Evolutionary conservation across 2,888 invertebrate genomes (phyloP), one percentile per base, ranked within the genome.

Genomic region (Sinotaia quadrata): DNA sequence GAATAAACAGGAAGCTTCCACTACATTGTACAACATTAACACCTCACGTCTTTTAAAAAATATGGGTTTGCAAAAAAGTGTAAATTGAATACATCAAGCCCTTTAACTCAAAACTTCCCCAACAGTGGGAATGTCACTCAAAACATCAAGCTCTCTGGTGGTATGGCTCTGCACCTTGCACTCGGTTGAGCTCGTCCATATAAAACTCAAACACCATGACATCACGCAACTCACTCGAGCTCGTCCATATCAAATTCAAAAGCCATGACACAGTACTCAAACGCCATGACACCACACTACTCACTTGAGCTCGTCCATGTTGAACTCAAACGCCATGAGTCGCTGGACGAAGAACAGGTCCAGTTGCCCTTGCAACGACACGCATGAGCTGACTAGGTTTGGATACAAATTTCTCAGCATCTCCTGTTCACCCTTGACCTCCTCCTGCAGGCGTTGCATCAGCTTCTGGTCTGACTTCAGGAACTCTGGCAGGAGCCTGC

Each of bases 271-370:
- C 24, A 41, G 31, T 31, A 56, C 29, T n/a, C n/a, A n/a, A n/a
- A n/a, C n/a, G n/a, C n/a, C 29, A 52, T 52, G 24, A 52, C 12
- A 18, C 18, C 8, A 49, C 49, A 29, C 1, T 5, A 31, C 72
- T 41, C 49, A 82, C 8, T 47, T 61, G 7, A 85, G 29, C 37
- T 83, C 81, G 12, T 75, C 67, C 4, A 81, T 62, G 4, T 71
- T 68, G 68, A 77, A 81, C 60, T 84, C 84, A 59, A 81, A 81
- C 24, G 68, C 71, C 78, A 84, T 80, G 12, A 85, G 70, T 12
- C 78, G 70, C 60, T 78, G 77, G 1, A 81, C 80, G 56, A 71
- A 85, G 71, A 84, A 82, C 51, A 82, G 61, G 67, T 84, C 84
- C 0, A 84, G 74, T 31, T 76, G 72, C 8, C 80, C 82, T 36